Base-by-base conservation (phyloP, 2,113 vertebrate species). In the Lynx canadensis region DNA sequence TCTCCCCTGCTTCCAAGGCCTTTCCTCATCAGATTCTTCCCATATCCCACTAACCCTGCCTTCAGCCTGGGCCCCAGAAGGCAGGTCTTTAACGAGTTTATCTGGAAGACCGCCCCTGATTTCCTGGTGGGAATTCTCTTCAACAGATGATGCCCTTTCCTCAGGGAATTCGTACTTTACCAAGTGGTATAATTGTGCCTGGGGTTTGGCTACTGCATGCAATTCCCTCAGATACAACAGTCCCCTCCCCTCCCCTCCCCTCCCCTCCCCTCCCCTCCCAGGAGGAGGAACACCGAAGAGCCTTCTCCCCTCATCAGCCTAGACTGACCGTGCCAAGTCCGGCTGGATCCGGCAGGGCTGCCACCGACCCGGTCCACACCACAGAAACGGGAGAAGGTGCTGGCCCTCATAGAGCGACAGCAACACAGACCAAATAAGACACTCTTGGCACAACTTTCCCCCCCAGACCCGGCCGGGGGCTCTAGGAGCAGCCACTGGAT, bases 131-230 rank as follows among this genome's bases (percentile, higher is more conserved):
- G 91, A 79, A 13, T 92, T 97, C 79, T n/a, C 93, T 95, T 81
- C 97, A 96, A 36, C 79, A 3, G 78, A 97, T 57, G 78, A 97
- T 69, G 95, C 85, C 95, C 96, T 3, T 97, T 89, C 94, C 88
- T 97, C 97, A 5, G 96, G 97, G 98, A 97, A 91, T 95, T 89
- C 83, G 45, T 69, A 66, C 94, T 97, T 97, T 63, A 91, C 94
- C 66, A 23, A 86, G 97, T 88, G 92, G 97, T 86, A 60, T 96
- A 98, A 98, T 97, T 97, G 97, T n/a, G 83, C 97, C 97, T 96
- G 93, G 96, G 91, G 97, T 93, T 41, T 73, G 95, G 92, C 96
- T 92, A 95, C 97, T 60, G 89, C 68, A 96, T 93, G 97, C 69
- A 96, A 96, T 83, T 98, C 96, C 91, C 97, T 81, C 78, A n/a